Conservation (phyloP, 2,888 invertebrate genomes). For the Sphaerophoria taeniata region DNA sequence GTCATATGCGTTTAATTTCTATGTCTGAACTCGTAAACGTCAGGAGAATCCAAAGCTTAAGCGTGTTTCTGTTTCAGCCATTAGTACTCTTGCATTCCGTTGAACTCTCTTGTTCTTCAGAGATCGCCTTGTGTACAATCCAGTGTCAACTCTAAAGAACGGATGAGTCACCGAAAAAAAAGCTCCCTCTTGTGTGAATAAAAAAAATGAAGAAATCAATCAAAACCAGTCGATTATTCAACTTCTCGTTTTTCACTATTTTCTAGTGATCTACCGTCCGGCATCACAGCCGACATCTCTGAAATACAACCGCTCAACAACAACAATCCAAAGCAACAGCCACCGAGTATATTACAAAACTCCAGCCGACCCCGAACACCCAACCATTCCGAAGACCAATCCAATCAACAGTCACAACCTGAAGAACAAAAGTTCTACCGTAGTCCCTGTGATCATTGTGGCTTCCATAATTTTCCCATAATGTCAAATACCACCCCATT, state of each 20-base stretch:
- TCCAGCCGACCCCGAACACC: constrained; percentile 45
- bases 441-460: constrained; percentile 80
- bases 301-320: constrained; percentile 59
- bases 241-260: background rate
- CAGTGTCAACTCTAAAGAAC: no score
- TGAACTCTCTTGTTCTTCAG: no score
- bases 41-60: no score
- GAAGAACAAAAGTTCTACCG: constrained; percentile 75
- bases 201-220: background rate
- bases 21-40: no score
- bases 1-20: no score
- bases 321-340: constrained; percentile 37
- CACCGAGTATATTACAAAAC: constrained; percentile 58
- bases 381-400: constrained; percentile 46
- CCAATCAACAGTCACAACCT: constrained; percentile 28
- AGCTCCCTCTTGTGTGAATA: no score
- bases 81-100: no score
- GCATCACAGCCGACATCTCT: constrained; percentile 56
- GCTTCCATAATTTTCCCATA: constrained; percentile 80
- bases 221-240: background rate
- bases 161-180: no score
- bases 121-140: no score
- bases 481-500: constrained; percentile 77
- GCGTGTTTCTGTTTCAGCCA: no score
- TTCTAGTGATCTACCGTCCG: constrained; percentile 60